A percentile compares a stretch with the other conserved stretches of the same genome.
phyloP scores from a whole-genome alignment of 2,888 invertebrate species.

The Parasteatoda lunata region DNA sequence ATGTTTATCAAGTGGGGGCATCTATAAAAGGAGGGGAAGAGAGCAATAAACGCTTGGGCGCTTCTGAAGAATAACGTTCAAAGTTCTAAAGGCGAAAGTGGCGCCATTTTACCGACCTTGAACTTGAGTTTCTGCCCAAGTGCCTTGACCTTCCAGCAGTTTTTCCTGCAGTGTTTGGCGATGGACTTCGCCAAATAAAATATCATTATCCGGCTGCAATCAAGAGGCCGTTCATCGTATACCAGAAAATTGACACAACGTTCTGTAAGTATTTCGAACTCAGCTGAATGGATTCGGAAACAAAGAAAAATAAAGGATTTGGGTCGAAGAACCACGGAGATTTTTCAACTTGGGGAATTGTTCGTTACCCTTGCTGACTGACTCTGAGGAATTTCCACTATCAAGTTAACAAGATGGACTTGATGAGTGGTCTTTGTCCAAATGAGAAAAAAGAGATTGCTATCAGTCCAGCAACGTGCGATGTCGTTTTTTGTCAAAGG shows the following conservation, averaged over 20 bases:
- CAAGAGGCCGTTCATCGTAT: not conserved
- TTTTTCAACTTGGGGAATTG: not conserved
- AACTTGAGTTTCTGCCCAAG: slow-evolving; percentile 1
- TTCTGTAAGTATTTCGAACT: not conserved
- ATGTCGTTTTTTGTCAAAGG: no score
- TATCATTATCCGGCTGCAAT: not conserved
- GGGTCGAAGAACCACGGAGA: slow-evolving; percentile 1
- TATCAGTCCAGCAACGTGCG: no score
- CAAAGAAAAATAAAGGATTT: not conserved
- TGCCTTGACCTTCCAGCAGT: not conserved
- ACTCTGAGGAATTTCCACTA: not conserved
- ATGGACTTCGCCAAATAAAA: not conserved
- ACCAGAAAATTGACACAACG: not conserved
- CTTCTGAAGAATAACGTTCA: slow-evolving; percentile 9
- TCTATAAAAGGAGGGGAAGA: not conserved
- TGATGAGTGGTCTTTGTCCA: no score
- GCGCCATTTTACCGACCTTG: not conserved
- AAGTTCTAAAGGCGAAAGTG: slow-evolving; percentile 17
- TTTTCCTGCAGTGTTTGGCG: not conserved
- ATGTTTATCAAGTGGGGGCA: not conserved
- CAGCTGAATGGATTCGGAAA: no score
- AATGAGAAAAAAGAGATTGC: no score
- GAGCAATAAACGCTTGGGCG: slow-evolving; percentile 9
- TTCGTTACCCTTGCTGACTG: not conserved
- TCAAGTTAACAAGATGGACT: no score